Percentiles rank a stretch among this genome's conserved stretches.
phyloP scores from a whole-genome alignment of 1,140 invertebrate genomes.

The Araneus ventricosus region DNA sequence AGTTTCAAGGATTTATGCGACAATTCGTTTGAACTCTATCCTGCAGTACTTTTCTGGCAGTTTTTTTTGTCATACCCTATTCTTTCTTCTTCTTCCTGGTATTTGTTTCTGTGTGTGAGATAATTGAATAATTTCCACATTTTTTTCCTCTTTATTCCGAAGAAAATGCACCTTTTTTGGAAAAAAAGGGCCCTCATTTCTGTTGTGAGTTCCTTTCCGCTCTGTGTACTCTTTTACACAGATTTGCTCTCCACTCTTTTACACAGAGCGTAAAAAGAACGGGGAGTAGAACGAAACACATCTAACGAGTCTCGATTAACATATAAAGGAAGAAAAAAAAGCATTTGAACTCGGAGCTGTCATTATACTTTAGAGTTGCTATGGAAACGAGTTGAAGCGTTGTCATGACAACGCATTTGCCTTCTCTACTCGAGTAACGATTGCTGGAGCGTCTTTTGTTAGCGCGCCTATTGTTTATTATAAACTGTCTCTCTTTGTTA shows the following conservation, averaged over 20 bases:
- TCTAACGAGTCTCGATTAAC: neutral
- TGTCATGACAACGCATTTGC: neutral
- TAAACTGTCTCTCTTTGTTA: neutral
- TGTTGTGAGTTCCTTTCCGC: neutral
- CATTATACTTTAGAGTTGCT: conserved; percentile 24
- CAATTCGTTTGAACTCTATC: too few species aligned
- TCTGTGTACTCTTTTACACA: neutral
- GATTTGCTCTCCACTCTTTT: neutral
- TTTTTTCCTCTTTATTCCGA: neutral
- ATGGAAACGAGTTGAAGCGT: conserved; percentile 6
- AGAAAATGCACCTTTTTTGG: neutral
- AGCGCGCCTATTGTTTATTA: neutral
- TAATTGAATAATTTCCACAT: neutral
- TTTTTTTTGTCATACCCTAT: too few species aligned
- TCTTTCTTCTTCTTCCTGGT: neutral
- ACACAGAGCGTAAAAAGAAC: neutral
- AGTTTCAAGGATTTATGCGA: too few species aligned
- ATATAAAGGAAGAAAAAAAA: neutral
- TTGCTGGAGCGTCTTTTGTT: neutral
- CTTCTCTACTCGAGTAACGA: neutral
- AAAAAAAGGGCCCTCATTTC: neutral
- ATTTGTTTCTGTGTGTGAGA: neutral
- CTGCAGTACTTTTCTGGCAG: too few species aligned
- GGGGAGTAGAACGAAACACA: neutral
- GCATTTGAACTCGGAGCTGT: neutral